Evolutionary conservation across 2,888 invertebrate genomes (phyloP), one percentile per base, ranked within the genome.

Genomic region (Coleophora flavipennella): DNA sequence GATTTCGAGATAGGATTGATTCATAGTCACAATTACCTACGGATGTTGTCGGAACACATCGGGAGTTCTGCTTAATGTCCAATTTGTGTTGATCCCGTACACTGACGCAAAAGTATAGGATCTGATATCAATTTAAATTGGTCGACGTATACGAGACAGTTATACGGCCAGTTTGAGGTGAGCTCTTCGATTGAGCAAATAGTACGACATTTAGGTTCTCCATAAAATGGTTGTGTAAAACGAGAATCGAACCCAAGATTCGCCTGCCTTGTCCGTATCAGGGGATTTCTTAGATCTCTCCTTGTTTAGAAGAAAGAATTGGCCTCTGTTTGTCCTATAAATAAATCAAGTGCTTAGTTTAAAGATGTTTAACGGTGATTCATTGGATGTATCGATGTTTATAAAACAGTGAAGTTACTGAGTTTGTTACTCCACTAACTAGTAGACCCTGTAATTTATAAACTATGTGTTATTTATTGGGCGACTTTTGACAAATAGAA

Each of bases 21-120:
- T 76, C 77, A 81, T 77, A 72, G 63, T 70, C 70, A 69, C 79
- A 78, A 80, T 81, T 79, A 81, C 76, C 76, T 79, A 65, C 61
- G 62, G 64, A 71, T 72, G 69, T 71, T 68, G 72, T 70, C 62
- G 61, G 63, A 62, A 64, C 62, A 62, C 59, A 59, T 62, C 62
- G 59, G 57, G 61, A 62, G 58, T 57, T 57, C 47, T 41, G 32
- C 54, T 49, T 55, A 53, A n/a, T 46, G 56, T 12, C 72, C 62
- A 58, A 36, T 41, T 28, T 49, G 53, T 31, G 34, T 43, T 49
- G 67, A 59, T 44, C 62, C 49, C 14, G 8, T 1, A n/a, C 4
- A 28, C 10, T 13, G 13, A 13, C 2, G 7, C 9, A 7, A 20
- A 20, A 20, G 20, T 20, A 20, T 20, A 6, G 3, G 20, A 20